A percentile compares a stretch with the other conserved stretches of the same genome.
These are phyloP conservation scores for Pedionomus torquatus DNA, from an alignment of 2,113 vertebrate species.

Conservation along the genomic window DNA sequence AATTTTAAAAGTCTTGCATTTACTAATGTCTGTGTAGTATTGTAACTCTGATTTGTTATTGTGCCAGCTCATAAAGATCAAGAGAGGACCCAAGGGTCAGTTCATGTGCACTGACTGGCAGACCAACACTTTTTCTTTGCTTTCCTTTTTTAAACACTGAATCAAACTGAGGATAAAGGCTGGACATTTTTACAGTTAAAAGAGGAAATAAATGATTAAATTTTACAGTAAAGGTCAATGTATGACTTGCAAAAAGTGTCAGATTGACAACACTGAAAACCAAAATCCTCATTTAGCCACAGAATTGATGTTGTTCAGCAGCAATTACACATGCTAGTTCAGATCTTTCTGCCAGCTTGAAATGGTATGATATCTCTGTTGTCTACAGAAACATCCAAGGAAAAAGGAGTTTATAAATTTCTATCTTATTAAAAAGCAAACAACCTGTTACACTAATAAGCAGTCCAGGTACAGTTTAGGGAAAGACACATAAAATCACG, in stretches of 20 bases:
- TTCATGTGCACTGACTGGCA: background rate
- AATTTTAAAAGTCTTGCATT: background rate
- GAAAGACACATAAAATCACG: background rate
- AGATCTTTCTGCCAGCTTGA: background rate
- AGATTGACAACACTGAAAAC: background rate
- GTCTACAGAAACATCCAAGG: background rate
- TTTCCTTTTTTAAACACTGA: background rate
- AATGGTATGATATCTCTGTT: background rate
- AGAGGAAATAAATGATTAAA: background rate
- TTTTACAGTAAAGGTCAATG: background rate
- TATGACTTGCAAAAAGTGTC: background rate
- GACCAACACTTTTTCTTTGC: background rate
- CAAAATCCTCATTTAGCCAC: background rate
- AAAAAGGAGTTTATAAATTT: background rate
- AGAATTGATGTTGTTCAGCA: background rate
- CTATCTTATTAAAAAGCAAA: background rate
- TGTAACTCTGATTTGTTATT: background rate
- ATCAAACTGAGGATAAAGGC: background rate
- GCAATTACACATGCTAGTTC: background rate
- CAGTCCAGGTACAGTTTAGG: background rate
- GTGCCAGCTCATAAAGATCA: background rate
- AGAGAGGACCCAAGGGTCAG: background rate
- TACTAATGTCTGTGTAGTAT: background rate
- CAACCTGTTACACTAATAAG: background rate
- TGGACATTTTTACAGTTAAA: background rate